A percentile compares a stretch with the other conserved stretches of the same genome.
Conservation (phyloP, 2,888 invertebrate species). For the Laspeyria flexula region DNA sequence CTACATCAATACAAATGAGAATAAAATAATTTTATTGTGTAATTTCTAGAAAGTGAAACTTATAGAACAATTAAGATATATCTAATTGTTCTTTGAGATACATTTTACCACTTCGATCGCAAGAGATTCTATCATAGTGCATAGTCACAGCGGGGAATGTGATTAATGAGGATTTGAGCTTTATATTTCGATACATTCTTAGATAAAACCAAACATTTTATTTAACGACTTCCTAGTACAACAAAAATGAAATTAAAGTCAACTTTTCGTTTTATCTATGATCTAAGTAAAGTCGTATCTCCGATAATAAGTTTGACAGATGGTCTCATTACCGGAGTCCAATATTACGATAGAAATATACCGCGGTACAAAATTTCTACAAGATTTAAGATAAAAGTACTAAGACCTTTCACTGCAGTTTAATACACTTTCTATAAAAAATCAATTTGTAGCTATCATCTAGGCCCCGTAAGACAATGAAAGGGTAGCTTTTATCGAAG, state of each 20-base stretch:
- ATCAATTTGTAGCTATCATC: slow-evolving; percentile 65
- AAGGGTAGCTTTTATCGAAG: slow-evolving; percentile 55
- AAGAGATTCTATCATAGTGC: background rate
- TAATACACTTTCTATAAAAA: slow-evolving; percentile 70
- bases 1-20: too few species aligned
- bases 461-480: slow-evolving; percentile 57
- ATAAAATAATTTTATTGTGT: too few species aligned
- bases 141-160: background rate
- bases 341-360: slow-evolving; percentile 13
- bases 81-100: too few species aligned
- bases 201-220: background rate
- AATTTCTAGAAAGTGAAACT: background rate
- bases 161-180: background rate
- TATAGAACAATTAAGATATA: too few species aligned
- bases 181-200: background rate
- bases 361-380: slow-evolving; percentile 8
- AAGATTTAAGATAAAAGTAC: slow-evolving; percentile 38
- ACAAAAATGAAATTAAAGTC: slow-evolving; percentile 2
- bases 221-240: slow-evolving; percentile 9
- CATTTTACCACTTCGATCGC: background rate
- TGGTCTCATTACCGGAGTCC: slow-evolving; percentile 11
- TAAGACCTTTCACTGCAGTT: slow-evolving; percentile 56
- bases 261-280: slow-evolving; percentile 11
- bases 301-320: slow-evolving; percentile 9
- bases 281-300: slow-evolving; percentile 17